phyloP scores from a whole-genome alignment of 2,113 vertebrate genomes.

The Gobio gobio region DNA sequence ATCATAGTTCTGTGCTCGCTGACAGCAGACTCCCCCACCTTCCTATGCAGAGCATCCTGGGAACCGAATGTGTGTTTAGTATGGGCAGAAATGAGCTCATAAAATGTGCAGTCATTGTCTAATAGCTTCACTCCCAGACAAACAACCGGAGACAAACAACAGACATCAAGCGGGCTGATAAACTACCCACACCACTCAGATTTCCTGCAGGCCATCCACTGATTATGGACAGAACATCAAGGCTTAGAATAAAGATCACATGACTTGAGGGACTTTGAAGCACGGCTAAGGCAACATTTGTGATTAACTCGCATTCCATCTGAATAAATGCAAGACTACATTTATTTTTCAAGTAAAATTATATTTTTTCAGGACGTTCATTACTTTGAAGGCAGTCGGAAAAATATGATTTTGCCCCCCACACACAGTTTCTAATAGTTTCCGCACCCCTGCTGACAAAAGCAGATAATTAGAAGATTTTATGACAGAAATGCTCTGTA shows the following conservation, averaged over 20 bases:
- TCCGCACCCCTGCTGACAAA: conserved; percentile 25
- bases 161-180: conserved; percentile 56
- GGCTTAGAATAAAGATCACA: conserved; percentile 19
- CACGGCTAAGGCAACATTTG: not conserved
- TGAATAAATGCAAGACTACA: not conserved
- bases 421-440: conserved; percentile 32
- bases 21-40: conserved; percentile 17
- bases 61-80: conserved; percentile 52
- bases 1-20: not conserved
- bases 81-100: conserved; percentile 70
- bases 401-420: conserved; percentile 29
- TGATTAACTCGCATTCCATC: not conserved
- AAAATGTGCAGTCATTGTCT: conserved; percentile 68
- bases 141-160: conserved; percentile 58
- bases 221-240: conserved; percentile 21
- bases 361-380: conserved; percentile 15
- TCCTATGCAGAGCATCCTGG: conserved; percentile 24
- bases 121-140: conserved; percentile 68
- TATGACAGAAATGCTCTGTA: conserved; percentile 23
- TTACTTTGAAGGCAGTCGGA: conserved; percentile 15
- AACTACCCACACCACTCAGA: not conserved
- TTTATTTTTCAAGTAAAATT: conserved; percentile 1
- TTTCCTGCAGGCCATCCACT: conserved; percentile 7
- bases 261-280: conserved; percentile 7
- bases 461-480: conserved; percentile 39